phyloP scores from a whole-genome alignment of 2,797 vertebrate genomes.

The Liparis tanakae region DNA sequence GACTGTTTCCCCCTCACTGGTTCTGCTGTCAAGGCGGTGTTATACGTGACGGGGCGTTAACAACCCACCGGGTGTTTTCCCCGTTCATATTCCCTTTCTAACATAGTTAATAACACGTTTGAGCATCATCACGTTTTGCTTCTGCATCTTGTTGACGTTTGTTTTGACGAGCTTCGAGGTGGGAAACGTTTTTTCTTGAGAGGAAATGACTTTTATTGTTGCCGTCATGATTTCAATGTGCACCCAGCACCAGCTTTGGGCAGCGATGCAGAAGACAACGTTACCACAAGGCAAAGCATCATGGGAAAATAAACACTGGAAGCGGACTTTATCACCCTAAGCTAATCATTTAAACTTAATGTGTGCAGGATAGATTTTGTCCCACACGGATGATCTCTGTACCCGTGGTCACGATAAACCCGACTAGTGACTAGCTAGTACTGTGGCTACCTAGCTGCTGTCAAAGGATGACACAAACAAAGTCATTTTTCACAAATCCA shows the following conservation, averaged over 20 bases:
- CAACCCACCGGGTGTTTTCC: background rate
- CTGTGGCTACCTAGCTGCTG: background rate
- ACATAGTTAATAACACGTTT: background rate
- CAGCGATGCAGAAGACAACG: background rate
- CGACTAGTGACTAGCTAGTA: too few relatives aligned
- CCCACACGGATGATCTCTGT: too few relatives aligned
- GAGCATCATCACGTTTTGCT: background rate
- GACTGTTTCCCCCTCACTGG: background rate
- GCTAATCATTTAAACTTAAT: too few relatives aligned
- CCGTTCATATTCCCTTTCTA: accelerated
- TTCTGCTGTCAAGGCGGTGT: background rate
- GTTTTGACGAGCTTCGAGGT: background rate
- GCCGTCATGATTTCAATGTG: background rate
- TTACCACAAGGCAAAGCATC: background rate
- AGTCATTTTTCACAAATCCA: background rate
- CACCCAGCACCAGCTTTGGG: background rate
- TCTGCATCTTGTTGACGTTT: background rate
- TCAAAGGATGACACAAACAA: background rate
- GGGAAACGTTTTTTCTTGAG: background rate
- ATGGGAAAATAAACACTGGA: background rate
- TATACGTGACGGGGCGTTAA: background rate
- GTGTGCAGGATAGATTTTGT: too few relatives aligned
- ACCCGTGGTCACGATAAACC: too few relatives aligned
- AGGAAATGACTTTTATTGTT: background rate
- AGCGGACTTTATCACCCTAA: background rate